Evolutionary conservation across 2,113 vertebrate genomes (phyloP).

Genomic region (Calidris pugnax): DNA sequence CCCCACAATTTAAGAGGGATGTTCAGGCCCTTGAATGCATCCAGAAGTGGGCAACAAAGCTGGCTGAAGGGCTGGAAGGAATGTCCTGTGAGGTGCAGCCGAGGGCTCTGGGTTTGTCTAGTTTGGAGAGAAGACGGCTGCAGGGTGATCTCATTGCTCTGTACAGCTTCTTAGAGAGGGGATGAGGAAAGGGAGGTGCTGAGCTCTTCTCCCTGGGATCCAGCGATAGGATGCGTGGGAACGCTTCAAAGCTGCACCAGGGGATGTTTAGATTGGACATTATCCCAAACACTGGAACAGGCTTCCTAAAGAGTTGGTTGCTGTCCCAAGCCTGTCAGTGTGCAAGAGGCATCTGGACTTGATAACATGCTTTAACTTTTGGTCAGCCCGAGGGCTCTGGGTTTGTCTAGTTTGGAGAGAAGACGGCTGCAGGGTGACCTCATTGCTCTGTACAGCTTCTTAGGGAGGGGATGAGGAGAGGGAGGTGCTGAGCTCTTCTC

Average conservation of each 20-base stretch:
- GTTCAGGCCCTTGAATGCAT: neutral
- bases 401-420: neutral
- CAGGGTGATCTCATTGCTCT: neutral
- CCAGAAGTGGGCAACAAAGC: neutral
- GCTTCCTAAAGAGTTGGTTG: rapidly evolving
- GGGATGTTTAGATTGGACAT: neutral
- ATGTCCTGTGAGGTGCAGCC: neutral
- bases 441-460: neutral
- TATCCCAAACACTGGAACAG: neutral
- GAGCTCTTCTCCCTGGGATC: neutral
- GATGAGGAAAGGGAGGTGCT: neutral
- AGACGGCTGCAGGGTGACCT: neutral
- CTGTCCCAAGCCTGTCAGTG: too few relatives aligned
- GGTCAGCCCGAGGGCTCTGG: neutral
- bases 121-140: neutral
- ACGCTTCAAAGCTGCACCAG: rapidly evolving
- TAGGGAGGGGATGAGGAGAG: neutral
- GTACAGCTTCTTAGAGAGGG: neutral
- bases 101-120: neutral
- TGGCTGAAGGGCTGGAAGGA: neutral
- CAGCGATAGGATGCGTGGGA: rapidly evolving
- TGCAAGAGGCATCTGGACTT: neutral
- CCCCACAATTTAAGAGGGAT: neutral
- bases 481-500: neutral
- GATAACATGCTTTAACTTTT: neutral